Evolutionary conservation across 2,113 vertebrate genomes (phyloP), one percentile per base, ranked within the genome.

Genomic region (Oceanites oceanicus): DNA sequence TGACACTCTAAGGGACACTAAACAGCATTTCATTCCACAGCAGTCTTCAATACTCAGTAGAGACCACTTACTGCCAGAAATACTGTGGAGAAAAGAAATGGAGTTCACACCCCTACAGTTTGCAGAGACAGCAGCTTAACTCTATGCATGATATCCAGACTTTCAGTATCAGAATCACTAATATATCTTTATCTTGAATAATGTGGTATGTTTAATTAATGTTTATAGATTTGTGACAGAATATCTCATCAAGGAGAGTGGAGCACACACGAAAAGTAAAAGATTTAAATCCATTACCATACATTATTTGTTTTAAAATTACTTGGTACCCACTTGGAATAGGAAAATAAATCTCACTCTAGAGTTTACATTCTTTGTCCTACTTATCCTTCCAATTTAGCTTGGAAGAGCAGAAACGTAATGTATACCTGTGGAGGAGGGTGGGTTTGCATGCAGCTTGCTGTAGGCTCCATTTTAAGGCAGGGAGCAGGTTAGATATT

Each of bases 271-370:
- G 58, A 85, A 87, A 90, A 82, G 50, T 47, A 45, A 45, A 95
- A 78, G 3, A 80, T 56, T 52, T 56, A 88, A 81, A 91, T 87
- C 53, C 55, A 94, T 90, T 91, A 94, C 52, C 52, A 56, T 84
- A 72, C 8, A 67, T 47, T 86, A 86, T 80, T 93, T 90, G 58
- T 85, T 88, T 95, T 96, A 86, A 80, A 94, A 93, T 87, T 77
- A 76, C 32, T 63, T 73, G 19, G 27, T 80, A 80, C 45, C 15
- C 63, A 63, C 47, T 59, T 67, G 63, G 59, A 77, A 74, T 7
- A 84, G 75, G 65, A 92, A 94, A 94, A 94, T 61, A 78, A 92
- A 91, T 71, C 76, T 86, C 56, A 74, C 55, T 63, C 27, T 44
- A 6, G 13, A 71, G 65, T 65, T 87, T 73, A 91, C 45, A 72